Evolutionary conservation across 2,113 vertebrate genomes (phyloP).

Genomic region (Promerops cafer): DNA sequence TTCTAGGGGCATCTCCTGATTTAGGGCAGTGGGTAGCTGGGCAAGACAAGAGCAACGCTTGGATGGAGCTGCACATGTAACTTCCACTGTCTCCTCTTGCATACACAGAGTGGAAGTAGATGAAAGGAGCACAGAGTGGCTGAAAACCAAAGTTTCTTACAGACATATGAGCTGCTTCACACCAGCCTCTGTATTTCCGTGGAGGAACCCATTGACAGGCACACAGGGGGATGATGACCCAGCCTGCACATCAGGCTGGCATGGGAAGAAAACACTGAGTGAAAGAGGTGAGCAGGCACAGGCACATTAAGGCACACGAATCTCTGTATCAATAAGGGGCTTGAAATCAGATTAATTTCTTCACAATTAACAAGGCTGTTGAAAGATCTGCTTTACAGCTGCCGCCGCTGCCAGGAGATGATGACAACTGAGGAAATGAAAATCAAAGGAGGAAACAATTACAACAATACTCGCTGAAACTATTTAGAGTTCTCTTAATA

Average conservation of each 20-base stretch:
- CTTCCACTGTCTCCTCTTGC: neutral
- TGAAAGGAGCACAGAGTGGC: neutral
- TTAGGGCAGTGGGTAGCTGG: neutral
- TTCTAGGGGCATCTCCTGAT: neutral
- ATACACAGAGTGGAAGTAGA: neutral
- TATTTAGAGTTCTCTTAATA: slow-evolving; percentile 66
- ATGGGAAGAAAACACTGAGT: neutral
- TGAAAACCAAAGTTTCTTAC: neutral
- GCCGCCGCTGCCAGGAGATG: slow-evolving; percentile 57
- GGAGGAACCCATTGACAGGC: neutral
- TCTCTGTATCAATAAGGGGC: slow-evolving; percentile 32
- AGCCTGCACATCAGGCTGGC: neutral
- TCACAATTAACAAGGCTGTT: slow-evolving; percentile 66
- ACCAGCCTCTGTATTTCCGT: neutral
- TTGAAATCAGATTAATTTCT: slow-evolving; percentile 69
- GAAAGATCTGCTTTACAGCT: slow-evolving; percentile 68
- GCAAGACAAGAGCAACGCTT: neutral
- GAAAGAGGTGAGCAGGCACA: neutral
- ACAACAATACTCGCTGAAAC: slow-evolving; percentile 65
- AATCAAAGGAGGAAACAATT: slow-evolving; percentile 74
- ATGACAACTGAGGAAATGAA: slow-evolving; percentile 73
- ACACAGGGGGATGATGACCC: neutral
- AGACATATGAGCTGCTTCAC: neutral
- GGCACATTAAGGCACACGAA: neutral
- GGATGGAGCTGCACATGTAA: neutral